Evolutionary conservation across 1,140 invertebrate genomes (phyloP).

Genomic region (Batillaria attramentaria): DNA sequence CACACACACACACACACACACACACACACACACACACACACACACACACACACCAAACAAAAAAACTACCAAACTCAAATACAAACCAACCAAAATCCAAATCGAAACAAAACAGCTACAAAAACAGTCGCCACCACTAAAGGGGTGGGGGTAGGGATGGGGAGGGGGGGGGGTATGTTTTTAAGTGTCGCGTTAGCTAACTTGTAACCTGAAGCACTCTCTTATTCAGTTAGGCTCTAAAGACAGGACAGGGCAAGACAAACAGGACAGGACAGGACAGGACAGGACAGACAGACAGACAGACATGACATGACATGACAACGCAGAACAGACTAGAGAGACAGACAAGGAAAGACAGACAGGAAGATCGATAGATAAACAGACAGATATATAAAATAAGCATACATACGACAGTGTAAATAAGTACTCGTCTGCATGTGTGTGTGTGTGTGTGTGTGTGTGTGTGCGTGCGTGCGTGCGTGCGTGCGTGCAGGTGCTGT

Average conservation of each 20-base stretch:
- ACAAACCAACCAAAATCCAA: background rate
- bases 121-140: background rate
- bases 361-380: background rate
- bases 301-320: background rate
- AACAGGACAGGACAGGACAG: background rate
- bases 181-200: background rate
- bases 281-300: background rate
- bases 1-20: background rate
- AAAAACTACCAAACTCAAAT: background rate
- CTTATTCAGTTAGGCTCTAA: background rate
- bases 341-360: background rate
- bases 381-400: background rate
- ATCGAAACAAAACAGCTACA: background rate
- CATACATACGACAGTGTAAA: background rate
- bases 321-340: background rate
- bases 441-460: conserved; percentile 25
- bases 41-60: background rate
- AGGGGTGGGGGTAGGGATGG: too few species aligned
- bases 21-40: background rate
- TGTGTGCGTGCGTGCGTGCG: conserved; percentile 9
- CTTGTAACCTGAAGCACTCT: too few species aligned
- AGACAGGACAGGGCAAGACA: background rate
- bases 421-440: background rate
- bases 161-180: too few species aligned
- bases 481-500: background rate